Conservation (phyloP, 2,113 vertebrate species). For the Seriola dumerili region DNA sequence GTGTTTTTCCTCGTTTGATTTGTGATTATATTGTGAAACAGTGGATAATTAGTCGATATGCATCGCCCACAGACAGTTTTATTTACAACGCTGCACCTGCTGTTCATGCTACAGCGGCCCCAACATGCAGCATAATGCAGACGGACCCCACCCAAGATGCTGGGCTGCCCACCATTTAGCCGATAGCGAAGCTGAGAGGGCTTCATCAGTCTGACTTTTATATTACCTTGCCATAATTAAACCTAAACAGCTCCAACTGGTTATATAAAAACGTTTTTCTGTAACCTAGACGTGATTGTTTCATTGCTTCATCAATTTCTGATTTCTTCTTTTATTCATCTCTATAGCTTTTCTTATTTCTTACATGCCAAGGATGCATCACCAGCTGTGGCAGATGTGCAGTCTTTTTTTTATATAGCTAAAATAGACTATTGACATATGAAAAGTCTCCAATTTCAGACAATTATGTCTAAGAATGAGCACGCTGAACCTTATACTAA, state of each 20-base stretch:
- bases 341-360: constrained; percentile 13
- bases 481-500: not conserved
- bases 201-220: constrained; percentile 10
- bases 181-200: constrained; percentile 27
- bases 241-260: not conserved
- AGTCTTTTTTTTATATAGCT: not conserved
- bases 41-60: not conserved
- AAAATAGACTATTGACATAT: not conserved
- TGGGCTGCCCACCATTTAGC: constrained; percentile 68
- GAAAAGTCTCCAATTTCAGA: not conserved
- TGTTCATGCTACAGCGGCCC: constrained; percentile 64
- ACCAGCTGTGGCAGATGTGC: constrained; percentile 33
- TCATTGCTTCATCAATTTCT: not conserved
- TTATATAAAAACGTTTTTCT: constrained; percentile 1
- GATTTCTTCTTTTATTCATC: constrained; percentile 18
- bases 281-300: not conserved
- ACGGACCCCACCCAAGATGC: constrained; percentile 88
- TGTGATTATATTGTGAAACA: not conserved
- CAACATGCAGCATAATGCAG: constrained; percentile 87
- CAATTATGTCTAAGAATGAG: not conserved
- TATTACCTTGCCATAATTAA: not conserved
- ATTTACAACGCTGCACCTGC: constrained; percentile 75
- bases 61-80: constrained; percentile 20
- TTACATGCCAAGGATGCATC: constrained; percentile 19
- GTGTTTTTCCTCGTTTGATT: not conserved